A percentile compares a stretch with the other conserved stretches of the same genome.
These are phyloP conservation scores for Nansenia antarctica DNA, from an alignment of 2,113 vertebrate genomes.

Conservation along the genomic window DNA sequence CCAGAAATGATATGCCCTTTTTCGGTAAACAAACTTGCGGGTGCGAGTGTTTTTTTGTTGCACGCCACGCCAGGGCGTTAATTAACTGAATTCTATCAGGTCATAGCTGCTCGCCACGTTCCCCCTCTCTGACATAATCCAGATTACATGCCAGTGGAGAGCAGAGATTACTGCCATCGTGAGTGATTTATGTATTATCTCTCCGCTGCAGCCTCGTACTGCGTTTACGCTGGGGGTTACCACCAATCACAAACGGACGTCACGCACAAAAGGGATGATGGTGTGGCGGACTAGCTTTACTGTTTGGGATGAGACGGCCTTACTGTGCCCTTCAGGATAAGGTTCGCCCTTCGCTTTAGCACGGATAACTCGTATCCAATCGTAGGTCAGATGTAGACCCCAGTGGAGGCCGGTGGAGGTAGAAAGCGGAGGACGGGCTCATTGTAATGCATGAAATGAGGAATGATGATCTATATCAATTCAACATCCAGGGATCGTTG, in stretches of 20 bases:
- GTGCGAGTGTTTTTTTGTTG: background rate
- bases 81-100: slow-evolving; percentile 39
- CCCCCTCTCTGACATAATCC: slow-evolving; percentile 59
- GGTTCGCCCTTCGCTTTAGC: background rate
- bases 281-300: background rate
- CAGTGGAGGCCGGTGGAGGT: too few species aligned
- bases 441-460: too few species aligned
- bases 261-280: slow-evolving; percentile 9
- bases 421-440: too few species aligned
- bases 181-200: slow-evolving; percentile 54
- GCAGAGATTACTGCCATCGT: slow-evolving; percentile 53
- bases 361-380: background rate
- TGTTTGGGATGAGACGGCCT: too few species aligned
- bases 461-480: too few species aligned
- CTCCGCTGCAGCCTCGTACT: slow-evolving; percentile 27
- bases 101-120: slow-evolving; percentile 33
- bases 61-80: slow-evolving; percentile 17
- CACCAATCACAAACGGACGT: slow-evolving; percentile 15
- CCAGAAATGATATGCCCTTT: background rate
- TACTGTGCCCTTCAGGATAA: background rate
- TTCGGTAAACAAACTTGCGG: background rate
- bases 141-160: slow-evolving; percentile 60
- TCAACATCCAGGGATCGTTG: too few species aligned
- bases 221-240: slow-evolving; percentile 7
- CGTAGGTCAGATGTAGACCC: background rate